Percentiles rank a stretch among this genome's conserved stretches.
Evolutionary conservation across 2,113 vertebrate species (phyloP).

Genomic region (Heloderma charlesbogerti): DNA sequence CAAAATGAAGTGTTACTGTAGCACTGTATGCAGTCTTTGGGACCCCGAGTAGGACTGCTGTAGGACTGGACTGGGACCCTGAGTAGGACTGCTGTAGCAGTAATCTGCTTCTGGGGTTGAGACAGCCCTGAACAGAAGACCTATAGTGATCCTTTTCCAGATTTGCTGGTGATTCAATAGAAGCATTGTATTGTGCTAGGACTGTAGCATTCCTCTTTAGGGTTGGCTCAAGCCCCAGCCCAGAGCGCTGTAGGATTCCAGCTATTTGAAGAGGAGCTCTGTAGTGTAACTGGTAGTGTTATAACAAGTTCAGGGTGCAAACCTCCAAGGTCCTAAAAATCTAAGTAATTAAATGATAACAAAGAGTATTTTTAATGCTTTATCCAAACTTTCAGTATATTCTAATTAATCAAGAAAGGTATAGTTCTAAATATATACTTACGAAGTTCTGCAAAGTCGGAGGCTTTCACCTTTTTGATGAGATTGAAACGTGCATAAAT

Average conservation of each 20-base stretch:
- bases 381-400: background rate
- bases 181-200: background rate
- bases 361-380: background rate
- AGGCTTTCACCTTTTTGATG: conserved; percentile 90
- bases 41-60: background rate
- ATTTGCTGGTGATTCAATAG: background rate
- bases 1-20: background rate
- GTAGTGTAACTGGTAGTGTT: background rate
- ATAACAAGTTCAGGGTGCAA: background rate
- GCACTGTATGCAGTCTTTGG: background rate
- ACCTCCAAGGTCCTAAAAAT: background rate
- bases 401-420: background rate
- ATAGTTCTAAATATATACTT: conserved; percentile 64
- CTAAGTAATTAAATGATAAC: background rate
- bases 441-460: conserved; percentile 92
- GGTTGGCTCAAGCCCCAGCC: background rate
- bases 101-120: background rate
- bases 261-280: too few relatives aligned
- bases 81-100: background rate
- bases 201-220: background rate
- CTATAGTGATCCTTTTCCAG: background rate
- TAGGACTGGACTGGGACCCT: background rate
- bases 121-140: too few relatives aligned
- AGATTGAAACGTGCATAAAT: conserved; percentile 97
- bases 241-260: background rate